These are phyloP conservation scores for Hemichromis elongatus DNA, from an alignment of 2,113 vertebrate genomes.

Conservation along the genomic window DNA sequence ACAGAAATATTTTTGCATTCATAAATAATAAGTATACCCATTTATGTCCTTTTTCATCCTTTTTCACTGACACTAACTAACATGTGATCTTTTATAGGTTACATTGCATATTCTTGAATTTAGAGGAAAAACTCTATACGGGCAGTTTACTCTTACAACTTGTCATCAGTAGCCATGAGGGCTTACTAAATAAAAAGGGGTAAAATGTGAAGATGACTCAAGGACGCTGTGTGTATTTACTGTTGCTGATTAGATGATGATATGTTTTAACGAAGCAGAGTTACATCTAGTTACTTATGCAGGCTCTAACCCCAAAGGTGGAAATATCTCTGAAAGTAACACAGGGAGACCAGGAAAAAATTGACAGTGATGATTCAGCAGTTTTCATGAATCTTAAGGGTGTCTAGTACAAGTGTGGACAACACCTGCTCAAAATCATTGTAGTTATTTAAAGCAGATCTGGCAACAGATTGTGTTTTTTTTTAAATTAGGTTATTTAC, in stretches of 20 bases:
- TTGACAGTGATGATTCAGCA: accelerated
- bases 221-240: background rate
- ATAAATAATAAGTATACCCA: background rate
- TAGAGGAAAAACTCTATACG: background rate
- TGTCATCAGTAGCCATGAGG: background rate
- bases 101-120: background rate
- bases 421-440: background rate
- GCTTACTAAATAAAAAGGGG: background rate
- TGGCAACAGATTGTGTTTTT: background rate
- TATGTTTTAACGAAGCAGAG: background rate
- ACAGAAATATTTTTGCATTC: background rate
- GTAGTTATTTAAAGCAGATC: background rate
- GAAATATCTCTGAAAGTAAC: background rate
- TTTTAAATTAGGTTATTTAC: background rate
- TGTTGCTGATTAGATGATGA: background rate
- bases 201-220: background rate
- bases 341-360: background rate
- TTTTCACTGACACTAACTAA: background rate
- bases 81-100: background rate
- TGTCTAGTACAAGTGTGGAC: background rate
- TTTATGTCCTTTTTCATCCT: background rate
- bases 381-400: accelerated
- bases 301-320: background rate
- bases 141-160: background rate
- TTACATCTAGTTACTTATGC: background rate